Base-by-base conservation (phyloP, 2,888 invertebrate species). In the Eurytoma californica region DNA sequence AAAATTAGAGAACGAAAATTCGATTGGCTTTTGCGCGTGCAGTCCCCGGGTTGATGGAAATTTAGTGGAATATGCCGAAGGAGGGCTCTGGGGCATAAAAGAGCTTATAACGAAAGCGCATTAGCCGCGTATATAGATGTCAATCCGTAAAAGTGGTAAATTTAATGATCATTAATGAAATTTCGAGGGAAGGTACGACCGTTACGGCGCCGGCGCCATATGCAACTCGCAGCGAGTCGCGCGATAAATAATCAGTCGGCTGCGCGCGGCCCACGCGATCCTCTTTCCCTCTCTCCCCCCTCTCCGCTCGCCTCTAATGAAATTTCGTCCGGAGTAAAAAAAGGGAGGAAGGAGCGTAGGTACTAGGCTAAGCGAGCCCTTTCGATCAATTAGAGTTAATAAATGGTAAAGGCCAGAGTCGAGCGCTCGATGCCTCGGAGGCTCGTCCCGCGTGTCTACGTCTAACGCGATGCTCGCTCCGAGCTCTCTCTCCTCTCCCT, bases 311-410 rank as follows among this genome's bases (percentile, higher is more conserved):
- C 20, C 28, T 66, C 66, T 49, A 74, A 67, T 74, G 66, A 74
- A 67, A 74, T 74, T 74, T 74, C 63, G 68, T 53, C 57, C n/a
- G 18, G 51, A 39, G 39, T 9, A 65, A 68, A 68, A 60, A 60
- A 60, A 68, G 55, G 69, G 53, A 63, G 60, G 63, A 28, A n/a
- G 7, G 24, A 7, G 28, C 51, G 51, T 53, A n/a, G 47, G 60
- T 16, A 28, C 13, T 5, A 57, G 55, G 24, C 53, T 16, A n/a
- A 47, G 28, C 65, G 82, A 83, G 81, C 86, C 85, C 86, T 87
- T 87, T 86, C 88, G 88, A 89, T 89, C 88, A 89, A 89, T 89
- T 89, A 89, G 87, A 86, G 85, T 85, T 89, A 89, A 89, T 89
- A 89, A 89, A 88, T 88, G 87, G 86, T 85, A 82, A 83, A 84